Evolutionary conservation across 2,113 vertebrate species (phyloP).

Genomic region (Anser brachyrhynchus): DNA sequence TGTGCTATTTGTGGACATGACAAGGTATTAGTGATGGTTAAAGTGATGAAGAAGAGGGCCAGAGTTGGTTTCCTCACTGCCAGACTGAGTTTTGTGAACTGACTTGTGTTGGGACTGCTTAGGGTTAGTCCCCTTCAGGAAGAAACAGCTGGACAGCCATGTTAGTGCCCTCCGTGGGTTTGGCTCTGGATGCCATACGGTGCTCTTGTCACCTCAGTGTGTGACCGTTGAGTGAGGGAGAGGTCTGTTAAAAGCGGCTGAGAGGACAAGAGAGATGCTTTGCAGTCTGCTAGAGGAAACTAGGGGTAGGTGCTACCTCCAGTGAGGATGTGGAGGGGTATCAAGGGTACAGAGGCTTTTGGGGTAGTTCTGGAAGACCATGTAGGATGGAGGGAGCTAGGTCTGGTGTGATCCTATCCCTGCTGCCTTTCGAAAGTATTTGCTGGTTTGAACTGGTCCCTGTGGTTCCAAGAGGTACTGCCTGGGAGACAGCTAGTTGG

Average conservation of each 20-base stretch:
- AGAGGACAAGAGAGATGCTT: neutral
- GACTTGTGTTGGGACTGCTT: neutral
- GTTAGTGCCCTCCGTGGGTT: too few relatives aligned
- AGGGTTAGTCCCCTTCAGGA: neutral
- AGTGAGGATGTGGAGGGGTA: neutral
- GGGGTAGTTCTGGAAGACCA: neutral
- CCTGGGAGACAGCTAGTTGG: neutral
- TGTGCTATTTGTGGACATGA: neutral
- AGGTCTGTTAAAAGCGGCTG: neutral
- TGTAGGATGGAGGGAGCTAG: rapidly evolving
- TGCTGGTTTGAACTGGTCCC: neutral
- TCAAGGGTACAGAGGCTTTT: neutral
- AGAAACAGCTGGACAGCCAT: neutral
- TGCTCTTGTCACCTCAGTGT: neutral
- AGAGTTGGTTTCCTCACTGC: neutral
- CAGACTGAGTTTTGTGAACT: neutral
- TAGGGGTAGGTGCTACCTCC: neutral
- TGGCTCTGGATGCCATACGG: neutral
- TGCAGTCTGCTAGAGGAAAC: neutral
- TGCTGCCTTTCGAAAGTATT: neutral
- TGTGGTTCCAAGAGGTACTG: rapidly evolving
- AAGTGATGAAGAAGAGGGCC: neutral
- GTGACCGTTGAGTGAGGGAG: neutral
- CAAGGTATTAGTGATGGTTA: neutral
- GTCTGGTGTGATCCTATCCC: neutral